Conservation (phyloP, 2,113 vertebrate genomes). For the Typhlomys cinereus region DNA sequence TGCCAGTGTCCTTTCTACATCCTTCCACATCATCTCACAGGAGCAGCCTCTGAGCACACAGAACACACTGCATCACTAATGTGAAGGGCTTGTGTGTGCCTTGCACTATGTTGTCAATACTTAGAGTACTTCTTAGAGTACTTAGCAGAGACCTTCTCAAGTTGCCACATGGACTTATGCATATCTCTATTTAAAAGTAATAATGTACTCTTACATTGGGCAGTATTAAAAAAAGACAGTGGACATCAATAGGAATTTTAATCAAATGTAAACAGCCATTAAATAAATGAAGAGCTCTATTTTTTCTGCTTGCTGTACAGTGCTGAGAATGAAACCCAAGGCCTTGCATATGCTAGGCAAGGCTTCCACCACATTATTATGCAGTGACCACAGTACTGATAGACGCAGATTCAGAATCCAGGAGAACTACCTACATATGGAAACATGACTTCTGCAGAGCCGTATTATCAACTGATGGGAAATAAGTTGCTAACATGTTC, state of each 20-base stretch:
- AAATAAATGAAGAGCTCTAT: not conserved
- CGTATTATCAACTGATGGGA: rapidly evolving
- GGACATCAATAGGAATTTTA: not conserved
- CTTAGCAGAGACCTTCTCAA: not conserved
- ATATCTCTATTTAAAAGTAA: not conserved
- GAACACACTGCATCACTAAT: not conserved
- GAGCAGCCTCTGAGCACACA: not conserved
- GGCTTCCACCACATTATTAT: not conserved
- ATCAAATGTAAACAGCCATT: not conserved
- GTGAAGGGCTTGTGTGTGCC: not conserved
- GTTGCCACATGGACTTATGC: not conserved
- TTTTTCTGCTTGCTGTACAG: not conserved
- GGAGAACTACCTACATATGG: not conserved
- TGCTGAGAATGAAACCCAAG: not conserved
- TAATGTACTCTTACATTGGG: not conserved
- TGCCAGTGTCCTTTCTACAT: too few species aligned
- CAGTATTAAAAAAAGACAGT: not conserved
- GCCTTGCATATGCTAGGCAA: not conserved
- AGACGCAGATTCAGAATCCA: not conserved
- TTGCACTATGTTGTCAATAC: too few species aligned
- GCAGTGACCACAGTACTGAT: not conserved
- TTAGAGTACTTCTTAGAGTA: not conserved
- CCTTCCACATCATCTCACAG: not conserved
- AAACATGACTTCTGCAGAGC: not conserved
- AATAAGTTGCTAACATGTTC: rapidly evolving